Evolutionary conservation across 2,113 vertebrate genomes (phyloP).

Genomic region (Misgurnus anguillicaudatus): DNA sequence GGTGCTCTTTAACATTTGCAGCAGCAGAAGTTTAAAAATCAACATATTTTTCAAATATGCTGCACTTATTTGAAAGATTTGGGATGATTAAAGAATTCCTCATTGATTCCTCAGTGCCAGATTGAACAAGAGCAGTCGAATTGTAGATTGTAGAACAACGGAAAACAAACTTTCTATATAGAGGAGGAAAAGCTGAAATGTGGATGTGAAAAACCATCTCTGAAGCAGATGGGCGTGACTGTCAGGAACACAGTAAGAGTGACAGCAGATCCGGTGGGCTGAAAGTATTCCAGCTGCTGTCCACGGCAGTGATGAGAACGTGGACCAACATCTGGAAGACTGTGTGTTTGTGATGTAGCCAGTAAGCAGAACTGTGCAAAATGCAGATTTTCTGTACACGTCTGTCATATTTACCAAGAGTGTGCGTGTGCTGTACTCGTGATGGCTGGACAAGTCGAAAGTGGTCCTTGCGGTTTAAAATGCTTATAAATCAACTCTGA

Average conservation of each 20-base stretch:
- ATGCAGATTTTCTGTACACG: slow-evolving; percentile 9
- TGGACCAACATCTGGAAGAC: slow-evolving; percentile 51
- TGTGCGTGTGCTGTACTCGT: slow-evolving; percentile 10
- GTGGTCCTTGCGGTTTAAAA: too few relatives aligned
- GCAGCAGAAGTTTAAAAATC: too few relatives aligned
- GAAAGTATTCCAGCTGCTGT: slow-evolving; percentile 59
- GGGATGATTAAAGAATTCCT: too few relatives aligned
- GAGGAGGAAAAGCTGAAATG: neutral
- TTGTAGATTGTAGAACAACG: too few relatives aligned
- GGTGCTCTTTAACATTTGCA: too few relatives aligned
- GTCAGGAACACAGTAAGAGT: slow-evolving; percentile 50
- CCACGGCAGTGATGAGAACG: slow-evolving; percentile 66
- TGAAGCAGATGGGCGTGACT: slow-evolving; percentile 45
- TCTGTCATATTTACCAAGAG: neutral
- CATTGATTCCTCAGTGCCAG: too few relatives aligned
- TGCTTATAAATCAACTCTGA: too few relatives aligned
- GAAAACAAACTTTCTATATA: neutral
- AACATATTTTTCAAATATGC: too few relatives aligned
- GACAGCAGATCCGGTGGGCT: slow-evolving; percentile 59
- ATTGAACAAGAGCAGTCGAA: too few relatives aligned
- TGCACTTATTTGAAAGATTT: too few relatives aligned
- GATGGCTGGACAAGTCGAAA: too few relatives aligned
- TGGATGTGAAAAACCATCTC: slow-evolving; percentile 1
- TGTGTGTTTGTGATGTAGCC: slow-evolving; percentile 18
- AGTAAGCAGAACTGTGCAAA: slow-evolving; percentile 1